phyloP scores from a whole-genome alignment of 1,140 invertebrate species.

The Tetranychus cinnabarinus region DNA sequence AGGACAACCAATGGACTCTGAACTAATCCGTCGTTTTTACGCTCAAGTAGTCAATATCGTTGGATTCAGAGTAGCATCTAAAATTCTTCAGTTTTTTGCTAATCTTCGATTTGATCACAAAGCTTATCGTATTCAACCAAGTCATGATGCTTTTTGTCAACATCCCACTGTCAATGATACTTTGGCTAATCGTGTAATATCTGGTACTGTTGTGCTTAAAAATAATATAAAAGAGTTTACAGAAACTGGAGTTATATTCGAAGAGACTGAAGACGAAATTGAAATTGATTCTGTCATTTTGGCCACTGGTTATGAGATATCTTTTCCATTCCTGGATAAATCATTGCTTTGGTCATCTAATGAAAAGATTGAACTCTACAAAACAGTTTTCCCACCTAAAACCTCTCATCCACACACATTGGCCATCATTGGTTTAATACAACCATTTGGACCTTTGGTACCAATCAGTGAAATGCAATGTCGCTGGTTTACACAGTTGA shows the following conservation, averaged over 20 bases:
- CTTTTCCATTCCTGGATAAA: conserved; percentile 21
- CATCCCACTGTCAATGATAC: conserved; percentile 33
- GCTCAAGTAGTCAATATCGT: conserved; percentile 6
- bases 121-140: conserved; percentile 23
- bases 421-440: conserved; percentile 28
- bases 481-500: conserved; percentile 19
- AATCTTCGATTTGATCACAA: conserved; percentile 25
- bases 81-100: conserved; percentile 8
- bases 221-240: conserved; percentile 20
- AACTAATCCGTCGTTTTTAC: conserved; percentile 5
- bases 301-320: conserved; percentile 23
- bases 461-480: conserved; percentile 29
- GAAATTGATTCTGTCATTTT: conserved; percentile 19
- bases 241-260: conserved; percentile 19
- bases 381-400: conserved; percentile 24
- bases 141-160: conserved; percentile 22
- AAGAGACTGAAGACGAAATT: conserved; percentile 9
- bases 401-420: conserved; percentile 17
- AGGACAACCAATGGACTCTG: conserved; percentile 19
- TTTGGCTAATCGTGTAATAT: conserved; percentile 26
- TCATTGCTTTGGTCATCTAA: conserved; percentile 13
- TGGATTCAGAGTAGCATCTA: conserved; percentile 9
- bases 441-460: conserved; percentile 27
- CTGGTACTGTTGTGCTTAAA: conserved; percentile 23
- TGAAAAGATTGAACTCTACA: conserved; percentile 25